phyloP scores from a whole-genome alignment of 2,888 invertebrate species.

The Caenorhabditis sp. region DNA sequence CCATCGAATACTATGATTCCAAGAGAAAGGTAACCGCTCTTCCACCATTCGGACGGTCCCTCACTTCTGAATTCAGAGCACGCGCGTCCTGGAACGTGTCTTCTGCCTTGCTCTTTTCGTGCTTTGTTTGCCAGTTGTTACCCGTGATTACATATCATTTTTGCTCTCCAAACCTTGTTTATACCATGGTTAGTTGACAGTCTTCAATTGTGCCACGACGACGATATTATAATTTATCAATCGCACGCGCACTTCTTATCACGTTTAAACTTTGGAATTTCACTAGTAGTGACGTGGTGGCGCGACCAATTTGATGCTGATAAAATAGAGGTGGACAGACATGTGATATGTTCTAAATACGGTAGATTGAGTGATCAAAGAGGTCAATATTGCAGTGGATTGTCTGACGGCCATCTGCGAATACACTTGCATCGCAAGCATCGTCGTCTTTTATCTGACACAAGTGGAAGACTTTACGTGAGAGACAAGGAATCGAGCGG shows the following conservation, averaged over 20 bases:
- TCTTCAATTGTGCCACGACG: conserved; percentile 3
- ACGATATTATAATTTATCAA: conserved; percentile 18
- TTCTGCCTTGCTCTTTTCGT: conserved; percentile 40
- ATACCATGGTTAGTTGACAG: conserved; percentile 28
- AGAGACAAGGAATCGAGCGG: neutral
- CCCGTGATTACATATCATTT: conserved; percentile 37
- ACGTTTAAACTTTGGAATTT: conserved; percentile 36
- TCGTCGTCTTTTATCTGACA: conserved; percentile 39
- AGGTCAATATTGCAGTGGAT: conserved; percentile 47
- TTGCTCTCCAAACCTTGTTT: conserved; percentile 41
- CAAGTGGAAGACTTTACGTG: conserved; percentile 45
- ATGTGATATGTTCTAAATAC: conserved; percentile 11
- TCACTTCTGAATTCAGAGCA: conserved; percentile 27
- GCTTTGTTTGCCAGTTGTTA: conserved; percentile 43
- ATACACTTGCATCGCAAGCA: conserved; percentile 49
- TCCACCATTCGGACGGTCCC: neutral
- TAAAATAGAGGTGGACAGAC: conserved; percentile 6
- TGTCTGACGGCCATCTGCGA: conserved; percentile 33
- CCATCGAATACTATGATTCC: conserved; percentile 35
- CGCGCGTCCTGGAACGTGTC: conserved; percentile 40
- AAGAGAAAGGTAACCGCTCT: conserved; percentile 12
- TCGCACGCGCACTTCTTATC: conserved; percentile 18
- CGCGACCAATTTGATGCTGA: conserved; percentile 7
- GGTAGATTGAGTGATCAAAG: conserved; percentile 21
- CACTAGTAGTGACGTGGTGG: conserved; percentile 12